Conservation (phyloP, 2,797 vertebrate genomes). For the Epinephelus malabaricus region DNA sequence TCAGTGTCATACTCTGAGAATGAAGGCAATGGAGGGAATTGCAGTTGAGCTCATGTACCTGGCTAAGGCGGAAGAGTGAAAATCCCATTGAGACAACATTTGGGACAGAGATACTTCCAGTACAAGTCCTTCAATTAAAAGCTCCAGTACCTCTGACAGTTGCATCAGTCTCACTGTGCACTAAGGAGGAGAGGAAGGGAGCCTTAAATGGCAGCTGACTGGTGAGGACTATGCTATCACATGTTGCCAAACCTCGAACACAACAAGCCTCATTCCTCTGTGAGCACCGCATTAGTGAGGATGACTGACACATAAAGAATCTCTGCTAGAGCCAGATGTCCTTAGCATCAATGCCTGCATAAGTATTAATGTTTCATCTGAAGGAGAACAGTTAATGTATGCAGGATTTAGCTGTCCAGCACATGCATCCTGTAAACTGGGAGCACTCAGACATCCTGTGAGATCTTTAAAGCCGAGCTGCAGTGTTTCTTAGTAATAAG, state of each 20-base stretch:
- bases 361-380: constrained; percentile 19
- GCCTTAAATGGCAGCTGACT: constrained; percentile 44
- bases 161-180: constrained; percentile 39
- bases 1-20: constrained; percentile 6
- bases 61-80: constrained; percentile 28
- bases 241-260: constrained; percentile 5
- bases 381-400: constrained; percentile 31
- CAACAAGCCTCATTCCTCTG: constrained; percentile 23
- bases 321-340: constrained; percentile 7
- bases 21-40: not conserved
- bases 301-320: constrained; percentile 34
- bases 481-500: constrained; percentile 29
- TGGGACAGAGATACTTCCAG: constrained; percentile 52
- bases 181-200: constrained; percentile 24
- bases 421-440: constrained; percentile 9
- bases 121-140: constrained; percentile 68
- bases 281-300: constrained; percentile 18
- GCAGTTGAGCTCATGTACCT: constrained; percentile 4
- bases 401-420: not conserved
- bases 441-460: constrained; percentile 5
- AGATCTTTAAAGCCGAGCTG: constrained; percentile 10
- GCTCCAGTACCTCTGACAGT: constrained; percentile 54
- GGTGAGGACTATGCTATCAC: constrained; percentile 37
- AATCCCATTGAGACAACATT: constrained; percentile 60
- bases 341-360: constrained; percentile 4